Evolutionary conservation across 2,113 vertebrate species (phyloP).

Genomic region (Propithecus coquereli): DNA sequence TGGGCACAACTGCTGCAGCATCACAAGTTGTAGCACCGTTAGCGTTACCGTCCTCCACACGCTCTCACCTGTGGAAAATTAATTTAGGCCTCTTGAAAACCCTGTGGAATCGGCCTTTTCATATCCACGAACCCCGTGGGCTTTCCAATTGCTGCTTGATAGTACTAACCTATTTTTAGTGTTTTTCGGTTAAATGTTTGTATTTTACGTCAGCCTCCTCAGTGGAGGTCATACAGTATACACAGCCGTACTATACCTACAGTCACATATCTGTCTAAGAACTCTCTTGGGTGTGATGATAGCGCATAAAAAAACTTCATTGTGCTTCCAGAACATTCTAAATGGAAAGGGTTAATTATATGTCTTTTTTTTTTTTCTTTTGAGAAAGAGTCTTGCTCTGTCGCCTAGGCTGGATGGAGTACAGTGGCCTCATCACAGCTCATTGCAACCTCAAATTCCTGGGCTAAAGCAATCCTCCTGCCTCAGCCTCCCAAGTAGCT

Average conservation of each 20-base stretch:
- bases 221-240: background rate
- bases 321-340: background rate
- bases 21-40: background rate
- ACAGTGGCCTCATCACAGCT: too few species aligned
- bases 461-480: too few species aligned
- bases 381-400: too few species aligned
- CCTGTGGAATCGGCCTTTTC: background rate
- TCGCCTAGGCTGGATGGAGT: too few species aligned
- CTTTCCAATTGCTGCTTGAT: background rate
- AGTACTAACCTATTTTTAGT: background rate
- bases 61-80: background rate
- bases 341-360: conserved; percentile 40
- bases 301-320: background rate
- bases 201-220: background rate
- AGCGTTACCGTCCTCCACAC: background rate
- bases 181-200: background rate
- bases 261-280: background rate
- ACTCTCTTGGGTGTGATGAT: background rate
- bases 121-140: background rate
- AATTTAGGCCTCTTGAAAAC: background rate
- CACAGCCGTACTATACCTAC: background rate
- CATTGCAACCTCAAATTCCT: too few species aligned
- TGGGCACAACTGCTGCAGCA: background rate
- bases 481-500: too few species aligned
- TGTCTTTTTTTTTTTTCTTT: too few species aligned